A percentile compares a stretch with the other conserved stretches of the same genome.
Evolutionary conservation across 2,888 invertebrate species (phyloP).

Genomic region (Crematogaster levior): DNA sequence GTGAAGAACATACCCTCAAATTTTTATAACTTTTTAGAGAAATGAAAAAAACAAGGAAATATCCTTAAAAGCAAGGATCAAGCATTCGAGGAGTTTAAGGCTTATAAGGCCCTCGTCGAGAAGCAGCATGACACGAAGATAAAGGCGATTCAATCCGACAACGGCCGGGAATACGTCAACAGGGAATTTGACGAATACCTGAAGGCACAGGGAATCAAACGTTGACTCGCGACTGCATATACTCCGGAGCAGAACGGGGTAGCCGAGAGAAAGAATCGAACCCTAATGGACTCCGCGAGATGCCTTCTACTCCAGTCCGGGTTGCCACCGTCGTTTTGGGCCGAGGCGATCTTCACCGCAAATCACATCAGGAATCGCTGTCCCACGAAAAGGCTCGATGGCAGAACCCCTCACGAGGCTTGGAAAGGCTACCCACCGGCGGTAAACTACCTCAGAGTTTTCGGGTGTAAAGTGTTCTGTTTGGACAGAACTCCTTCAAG

Average conservation of each 20-base stretch:
- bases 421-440: conserved; percentile 33
- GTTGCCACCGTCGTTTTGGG: conserved; percentile 61
- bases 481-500: background rate
- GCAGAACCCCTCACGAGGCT: conserved; percentile 50
- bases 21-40: too few species aligned
- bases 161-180: too few species aligned
- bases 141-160: too few species aligned
- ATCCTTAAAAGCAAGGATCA: too few species aligned
- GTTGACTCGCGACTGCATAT: too few species aligned
- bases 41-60: too few species aligned
- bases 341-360: conserved; percentile 52
- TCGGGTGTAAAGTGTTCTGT: background rate
- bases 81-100: too few species aligned
- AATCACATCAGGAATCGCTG: conserved; percentile 55
- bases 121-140: too few species aligned
- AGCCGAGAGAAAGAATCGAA: conserved; percentile 76
- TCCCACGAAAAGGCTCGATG: conserved; percentile 34
- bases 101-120: too few species aligned
- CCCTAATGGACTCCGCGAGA: conserved; percentile 71
- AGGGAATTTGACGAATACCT: too few species aligned
- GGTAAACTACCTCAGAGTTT: background rate
- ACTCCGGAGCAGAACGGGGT: conserved; percentile 69
- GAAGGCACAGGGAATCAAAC: too few species aligned
- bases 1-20: too few species aligned
- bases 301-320: conserved; percentile 69